Conservation (phyloP, 1,140 invertebrate species). For the Drosophila auraria region DNA sequence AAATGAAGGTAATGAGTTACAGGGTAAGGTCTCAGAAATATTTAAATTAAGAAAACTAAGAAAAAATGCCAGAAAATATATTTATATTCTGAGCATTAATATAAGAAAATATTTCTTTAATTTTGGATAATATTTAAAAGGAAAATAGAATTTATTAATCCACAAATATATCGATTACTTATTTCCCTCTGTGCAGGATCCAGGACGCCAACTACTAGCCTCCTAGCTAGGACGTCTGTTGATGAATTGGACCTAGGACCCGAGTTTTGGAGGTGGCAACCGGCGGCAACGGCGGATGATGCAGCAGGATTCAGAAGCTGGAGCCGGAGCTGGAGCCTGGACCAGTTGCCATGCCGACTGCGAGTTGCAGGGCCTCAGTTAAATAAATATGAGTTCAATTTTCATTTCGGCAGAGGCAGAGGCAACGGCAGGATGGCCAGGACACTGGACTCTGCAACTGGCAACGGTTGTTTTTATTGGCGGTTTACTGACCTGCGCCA, state of each 20-base stretch:
- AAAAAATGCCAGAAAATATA: too few species aligned
- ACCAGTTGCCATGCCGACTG: conserved; percentile 55
- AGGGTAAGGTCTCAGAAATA: too few species aligned
- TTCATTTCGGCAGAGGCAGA: conserved; percentile 58
- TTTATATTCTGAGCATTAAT: too few species aligned
- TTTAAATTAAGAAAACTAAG: too few species aligned
- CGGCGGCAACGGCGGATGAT: conserved; percentile 5
- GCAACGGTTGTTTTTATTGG: conserved; percentile 79
- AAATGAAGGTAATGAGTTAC: too few species aligned
- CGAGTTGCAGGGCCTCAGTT: conserved; percentile 60
- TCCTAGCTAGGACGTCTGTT: conserved; percentile 67
- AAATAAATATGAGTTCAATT: conserved; percentile 84
- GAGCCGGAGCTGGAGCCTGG: background rate
- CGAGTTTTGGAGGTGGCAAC: conserved; percentile 29
- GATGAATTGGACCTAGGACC: conserved; percentile 75
- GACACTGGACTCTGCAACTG: conserved; percentile 11
- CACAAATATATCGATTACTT: too few species aligned
- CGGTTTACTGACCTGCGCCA: conserved; percentile 81
- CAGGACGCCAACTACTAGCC: conserved; percentile 28
- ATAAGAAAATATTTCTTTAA: too few species aligned
- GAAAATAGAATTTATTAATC: background rate
- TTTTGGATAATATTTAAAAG: background rate
- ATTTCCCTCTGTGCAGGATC: conserved; percentile 17
- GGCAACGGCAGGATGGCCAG: conserved; percentile 6
- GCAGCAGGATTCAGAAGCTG: conserved; percentile 6